Base-by-base conservation (phyloP, 2,888 invertebrate genomes). In the Amiota communis region DNA sequence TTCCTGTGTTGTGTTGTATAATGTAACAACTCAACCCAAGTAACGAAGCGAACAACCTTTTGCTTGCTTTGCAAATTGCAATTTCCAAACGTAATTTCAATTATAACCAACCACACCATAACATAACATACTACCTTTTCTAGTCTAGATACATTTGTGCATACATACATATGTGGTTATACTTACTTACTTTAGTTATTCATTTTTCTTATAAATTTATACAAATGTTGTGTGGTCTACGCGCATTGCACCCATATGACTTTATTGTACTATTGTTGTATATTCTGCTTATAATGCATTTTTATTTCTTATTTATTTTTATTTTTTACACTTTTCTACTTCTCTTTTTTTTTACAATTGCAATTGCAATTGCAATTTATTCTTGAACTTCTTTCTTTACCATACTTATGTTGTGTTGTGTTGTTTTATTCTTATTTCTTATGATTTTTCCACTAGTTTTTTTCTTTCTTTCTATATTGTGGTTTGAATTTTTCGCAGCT, bases 21-120 rank as follows among this genome's bases (percentile, higher is more conserved):
- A 36, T 36, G 36, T 36, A 36, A 36, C 36, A 36, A 36, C 36
- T 36, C 36, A 36, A 36, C 36, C 36, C 36, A 36, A 36, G 36
- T 36, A 36, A 36, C 36, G 4, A 36, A 36, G 36, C 36, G 36
- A 36, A 36, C 36, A 36, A 36, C 36, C 65, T 72, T n/a, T 72
- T 63, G 76, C 72, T 46, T 61, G 69, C 76, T 69, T 81, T 76
- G 78, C 77, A 80, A 78, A 74, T 75, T 75, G 73, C 77, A 75
- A 78, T 79, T 79, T 78, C 73, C 75, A 74, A 79, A 72, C 72
- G 70, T 75, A 72, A 75, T 76, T 76, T 74, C 75, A 74, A 79
- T 78, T 79, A 74, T 71, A 70, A 47, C 70, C 13, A 48, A 48
- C n/a, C 59, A 59, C n/a, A n/a, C n/a, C n/a, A n/a, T n/a, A 13